Evolutionary conservation across 1,140 invertebrate genomes (phyloP).

Genomic region (Diorhabda carinulata): DNA sequence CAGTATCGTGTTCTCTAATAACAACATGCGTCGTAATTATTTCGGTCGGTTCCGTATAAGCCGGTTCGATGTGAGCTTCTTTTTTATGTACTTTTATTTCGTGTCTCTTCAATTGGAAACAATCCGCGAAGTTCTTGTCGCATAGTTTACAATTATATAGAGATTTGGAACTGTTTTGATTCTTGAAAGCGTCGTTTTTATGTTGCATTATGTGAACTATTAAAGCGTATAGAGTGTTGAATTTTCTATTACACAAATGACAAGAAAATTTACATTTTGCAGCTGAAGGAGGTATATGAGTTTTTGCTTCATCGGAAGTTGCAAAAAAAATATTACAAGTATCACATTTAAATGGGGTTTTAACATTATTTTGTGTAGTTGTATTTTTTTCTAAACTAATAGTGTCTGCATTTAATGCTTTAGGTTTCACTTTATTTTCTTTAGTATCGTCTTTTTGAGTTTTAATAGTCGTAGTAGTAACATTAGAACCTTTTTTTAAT

Average conservation of each 20-base stretch:
- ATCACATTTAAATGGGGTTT: conserved; percentile 21
- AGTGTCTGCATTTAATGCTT: too few species aligned
- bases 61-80: not conserved
- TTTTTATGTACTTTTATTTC: conserved; percentile 16
- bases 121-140: conserved; percentile 18
- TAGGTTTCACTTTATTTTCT: conserved; percentile 1
- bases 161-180: conserved; percentile 8
- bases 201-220: conserved; percentile 28
- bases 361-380: not conserved
- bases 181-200: conserved; percentile 8
- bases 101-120: conserved; percentile 23
- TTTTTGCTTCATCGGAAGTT: conserved; percentile 17
- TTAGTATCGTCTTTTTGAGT: not conserved
- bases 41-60: not conserved
- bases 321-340: conserved; percentile 14
- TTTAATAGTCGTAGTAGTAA: not conserved
- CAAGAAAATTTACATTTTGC: conserved; percentile 26
- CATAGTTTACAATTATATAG: conserved; percentile 21
- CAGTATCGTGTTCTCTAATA: conserved; percentile 3
- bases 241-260: conserved; percentile 20
- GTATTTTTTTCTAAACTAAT: too few species aligned
- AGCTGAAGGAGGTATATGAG: not conserved
- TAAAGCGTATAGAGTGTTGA: conserved; percentile 27
- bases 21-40: not conserved
- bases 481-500: not conserved